Base-by-base conservation (phyloP, 2,113 vertebrate genomes). In the Osmerus mordax region DNA sequence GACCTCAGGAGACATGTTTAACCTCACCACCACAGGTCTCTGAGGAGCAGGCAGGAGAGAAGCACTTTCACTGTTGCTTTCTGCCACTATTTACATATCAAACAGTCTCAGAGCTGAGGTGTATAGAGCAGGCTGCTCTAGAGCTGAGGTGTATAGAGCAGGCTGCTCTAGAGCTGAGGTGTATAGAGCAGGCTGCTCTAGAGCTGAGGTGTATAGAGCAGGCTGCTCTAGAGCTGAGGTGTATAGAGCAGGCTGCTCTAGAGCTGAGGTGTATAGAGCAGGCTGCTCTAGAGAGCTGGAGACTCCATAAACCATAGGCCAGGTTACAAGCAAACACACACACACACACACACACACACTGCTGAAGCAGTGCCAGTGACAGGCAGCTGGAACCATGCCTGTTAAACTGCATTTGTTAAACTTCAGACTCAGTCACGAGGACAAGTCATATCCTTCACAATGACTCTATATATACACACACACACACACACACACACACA, bases 21-120 rank as follows among this genome's bases (percentile, higher is more conserved):
- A 78, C 74, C 77, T 73, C 75, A 55, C 15, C 53, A 12, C 58
- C 28, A n/a, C 23, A 0, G 0, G 52, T 75, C 75, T 18, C 28
- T 69, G 4, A 68, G 61, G 69, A 64, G 53, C 53, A 54, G 53
- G 9, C 4, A 1, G 11, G 53, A 54, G 53, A 15, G 21, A 67
- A 74, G 79, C 71, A 7, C 0, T 36, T 63, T 32, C 47, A 62
- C 61, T 59, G 9, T 71, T 25, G 72, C 73, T 64, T 72, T 73
- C 69, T 52, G 18, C 53, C 41, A 75, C 59, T 73, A 83, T 85
- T 85, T 78, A 78, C 78, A 86, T 52, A 75, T 84, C 63, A 80
- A 77, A 77, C 32, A 41, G 5, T 74, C 54, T 81, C 76, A 76
- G 76, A 15, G 7, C 79, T 41, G 71, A 23, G 69, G 70, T 76